Evolutionary conservation across 2,113 vertebrate genomes (phyloP).

Genomic region (Garra rufa): DNA sequence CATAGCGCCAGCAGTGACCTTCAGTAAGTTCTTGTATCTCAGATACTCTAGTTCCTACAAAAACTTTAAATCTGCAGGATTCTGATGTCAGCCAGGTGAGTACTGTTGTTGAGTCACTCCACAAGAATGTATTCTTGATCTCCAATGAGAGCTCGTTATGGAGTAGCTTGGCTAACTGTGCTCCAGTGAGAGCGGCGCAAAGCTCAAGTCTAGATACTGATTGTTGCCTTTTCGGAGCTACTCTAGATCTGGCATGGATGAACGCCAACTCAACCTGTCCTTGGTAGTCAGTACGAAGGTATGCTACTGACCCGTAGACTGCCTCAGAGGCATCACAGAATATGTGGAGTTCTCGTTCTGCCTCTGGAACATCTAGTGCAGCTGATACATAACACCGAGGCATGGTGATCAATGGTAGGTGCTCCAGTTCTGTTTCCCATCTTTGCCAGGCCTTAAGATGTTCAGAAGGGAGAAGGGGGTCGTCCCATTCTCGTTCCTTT

Average conservation of each 20-base stretch:
- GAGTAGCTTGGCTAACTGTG: conserved; percentile 5
- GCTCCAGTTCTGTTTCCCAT: background rate
- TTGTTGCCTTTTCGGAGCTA: conserved; percentile 28
- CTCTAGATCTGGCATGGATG: conserved; percentile 14
- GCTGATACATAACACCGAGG: conserved; percentile 16
- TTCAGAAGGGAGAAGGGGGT: background rate
- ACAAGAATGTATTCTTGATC: background rate
- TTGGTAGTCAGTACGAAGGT: conserved; percentile 9
- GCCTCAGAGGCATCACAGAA: conserved; percentile 30
- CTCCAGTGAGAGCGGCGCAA: conserved; percentile 24
- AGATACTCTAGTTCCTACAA: background rate
- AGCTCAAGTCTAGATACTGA: conserved; percentile 33
- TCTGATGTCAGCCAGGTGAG: conserved; percentile 31
- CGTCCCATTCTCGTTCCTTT: conserved; percentile 13
- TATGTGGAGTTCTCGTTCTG: background rate
- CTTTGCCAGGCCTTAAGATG: background rate
- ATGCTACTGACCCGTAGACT: conserved; percentile 34
- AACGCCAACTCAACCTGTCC: conserved; percentile 24
- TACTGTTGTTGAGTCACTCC: conserved; percentile 24
- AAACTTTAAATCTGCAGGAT: conserved; percentile 22
- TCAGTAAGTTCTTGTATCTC: conserved; percentile 55
- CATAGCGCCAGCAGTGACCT: conserved; percentile 3
- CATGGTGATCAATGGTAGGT: background rate
- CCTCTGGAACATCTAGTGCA: background rate
- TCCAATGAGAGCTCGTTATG: conserved; percentile 32